Conservation (phyloP, 2,888 invertebrate species). For the Neria commutata region DNA sequence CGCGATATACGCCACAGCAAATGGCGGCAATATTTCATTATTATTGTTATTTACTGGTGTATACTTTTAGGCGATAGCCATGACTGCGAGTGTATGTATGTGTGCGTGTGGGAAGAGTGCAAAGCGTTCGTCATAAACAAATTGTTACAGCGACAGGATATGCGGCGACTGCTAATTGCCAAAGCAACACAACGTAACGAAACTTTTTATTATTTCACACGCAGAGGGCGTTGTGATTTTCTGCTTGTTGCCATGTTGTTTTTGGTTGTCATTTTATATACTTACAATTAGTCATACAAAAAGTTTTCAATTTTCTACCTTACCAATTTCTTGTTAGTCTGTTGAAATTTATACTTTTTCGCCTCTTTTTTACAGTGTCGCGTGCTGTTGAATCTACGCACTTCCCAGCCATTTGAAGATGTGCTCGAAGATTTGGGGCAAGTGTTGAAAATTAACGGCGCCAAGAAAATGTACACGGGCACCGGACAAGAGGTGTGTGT, state of each 20-base stretch:
- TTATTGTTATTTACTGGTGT: too few species aligned
- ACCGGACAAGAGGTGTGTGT: slow-evolving; percentile 84
- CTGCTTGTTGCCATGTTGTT: not conserved
- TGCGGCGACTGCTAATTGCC: not conserved
- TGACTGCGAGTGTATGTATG: too few species aligned
- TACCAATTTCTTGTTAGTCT: not conserved
- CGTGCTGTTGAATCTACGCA: slow-evolving; percentile 87
- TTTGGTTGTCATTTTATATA: not conserved
- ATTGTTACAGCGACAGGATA: not conserved
- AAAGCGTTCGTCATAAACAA: not conserved
- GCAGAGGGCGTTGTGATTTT: not conserved
- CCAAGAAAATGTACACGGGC: slow-evolving; percentile 89
- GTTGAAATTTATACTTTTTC: not conserved
- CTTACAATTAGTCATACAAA: too few species aligned
- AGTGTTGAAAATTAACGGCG: slow-evolving; percentile 89
- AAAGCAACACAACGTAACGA: not conserved
- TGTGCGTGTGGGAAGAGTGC: not conserved
- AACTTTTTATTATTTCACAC: not conserved
- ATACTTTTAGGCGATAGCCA: too few species aligned
- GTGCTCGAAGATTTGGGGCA: slow-evolving; percentile 91
- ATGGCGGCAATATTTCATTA: not conserved
- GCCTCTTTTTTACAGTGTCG: slow-evolving; percentile 70
- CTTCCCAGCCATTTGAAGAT: slow-evolving; percentile 93
- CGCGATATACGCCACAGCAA: slow-evolving; percentile 12
- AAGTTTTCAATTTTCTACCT: not conserved